These are phyloP conservation scores for Lepus europaeus DNA, from an alignment of 2,113 vertebrate species.

Conservation along the genomic window DNA sequence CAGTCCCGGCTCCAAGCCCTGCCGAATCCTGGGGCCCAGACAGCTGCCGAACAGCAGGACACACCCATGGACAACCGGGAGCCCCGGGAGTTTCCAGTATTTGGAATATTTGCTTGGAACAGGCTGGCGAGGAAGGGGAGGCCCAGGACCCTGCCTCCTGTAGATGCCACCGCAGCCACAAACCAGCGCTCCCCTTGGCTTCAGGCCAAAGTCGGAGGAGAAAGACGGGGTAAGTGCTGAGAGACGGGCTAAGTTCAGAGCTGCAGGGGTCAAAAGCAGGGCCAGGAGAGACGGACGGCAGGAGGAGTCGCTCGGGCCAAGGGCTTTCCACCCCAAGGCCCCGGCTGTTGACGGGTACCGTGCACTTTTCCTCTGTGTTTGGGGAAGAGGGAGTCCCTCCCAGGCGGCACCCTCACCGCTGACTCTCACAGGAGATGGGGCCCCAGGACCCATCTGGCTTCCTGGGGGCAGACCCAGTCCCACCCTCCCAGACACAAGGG, in stretches of 20 bases:
- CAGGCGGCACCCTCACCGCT: not conserved
- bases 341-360: not conserved
- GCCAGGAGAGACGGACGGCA: not conserved
- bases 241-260: not conserved
- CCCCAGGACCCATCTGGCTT: constrained; percentile 51
- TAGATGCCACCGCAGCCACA: accelerated
- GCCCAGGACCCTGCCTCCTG: not conserved
- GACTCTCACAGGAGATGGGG: not conserved
- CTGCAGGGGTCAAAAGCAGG: not conserved
- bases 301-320: not conserved
- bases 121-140: not conserved
- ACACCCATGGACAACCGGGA: not conserved
- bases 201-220: not conserved
- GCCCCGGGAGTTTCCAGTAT: accelerated
- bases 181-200: too few relatives aligned
- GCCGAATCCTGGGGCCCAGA: too few relatives aligned
- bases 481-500: not conserved
- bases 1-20: too few relatives aligned
- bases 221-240: not conserved
- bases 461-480: not conserved
- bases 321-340: not conserved
- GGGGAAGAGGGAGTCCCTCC: not conserved
- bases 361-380: not conserved
- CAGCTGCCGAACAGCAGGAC: not conserved
- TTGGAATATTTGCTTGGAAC: not conserved